A percentile compares a stretch with the other conserved stretches of the same genome.
phyloP scores from a whole-genome alignment of 2,888 invertebrate species.

The Muschampia plurimacula region DNA sequence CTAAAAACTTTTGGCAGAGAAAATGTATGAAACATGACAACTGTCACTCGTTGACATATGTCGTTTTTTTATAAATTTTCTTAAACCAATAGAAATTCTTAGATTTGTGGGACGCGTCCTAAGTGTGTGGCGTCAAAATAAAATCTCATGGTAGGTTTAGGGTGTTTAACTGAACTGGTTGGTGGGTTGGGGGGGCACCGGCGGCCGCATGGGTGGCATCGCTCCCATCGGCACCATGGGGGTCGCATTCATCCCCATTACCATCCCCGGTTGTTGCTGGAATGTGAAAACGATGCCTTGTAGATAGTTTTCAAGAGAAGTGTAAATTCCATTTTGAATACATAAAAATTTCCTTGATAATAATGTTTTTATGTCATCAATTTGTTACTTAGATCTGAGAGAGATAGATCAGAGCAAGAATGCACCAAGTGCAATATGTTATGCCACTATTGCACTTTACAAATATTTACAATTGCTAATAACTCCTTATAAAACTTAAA shows the following conservation, averaged over 20 bases:
- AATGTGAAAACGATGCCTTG: slow-evolving; percentile 35
- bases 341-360: too few relatives aligned
- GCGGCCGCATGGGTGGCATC: slow-evolving; percentile 71
- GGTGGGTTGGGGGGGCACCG: slow-evolving; percentile 71
- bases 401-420: too few relatives aligned
- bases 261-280: slow-evolving; percentile 82
- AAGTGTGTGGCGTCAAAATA: neutral
- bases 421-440: too few relatives aligned
- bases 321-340: neutral
- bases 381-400: too few relatives aligned
- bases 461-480: too few relatives aligned
- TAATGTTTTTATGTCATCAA: too few relatives aligned
- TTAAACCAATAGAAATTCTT: neutral
- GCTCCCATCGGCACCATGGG: slow-evolving; percentile 73
- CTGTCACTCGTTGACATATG: slow-evolving; percentile 1
- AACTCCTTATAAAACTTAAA: too few relatives aligned
- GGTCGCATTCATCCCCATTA: slow-evolving; percentile 76
- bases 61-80: neutral
- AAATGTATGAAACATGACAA: neutral
- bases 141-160: slow-evolving; percentile 44
- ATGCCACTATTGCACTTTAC: too few relatives aligned
- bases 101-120: neutral
- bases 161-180: slow-evolving; percentile 79
- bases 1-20: neutral
- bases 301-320: neutral